Evolutionary conservation across 2,113 vertebrate genomes (phyloP).

Genomic region (Manacus vitellinus): DNA sequence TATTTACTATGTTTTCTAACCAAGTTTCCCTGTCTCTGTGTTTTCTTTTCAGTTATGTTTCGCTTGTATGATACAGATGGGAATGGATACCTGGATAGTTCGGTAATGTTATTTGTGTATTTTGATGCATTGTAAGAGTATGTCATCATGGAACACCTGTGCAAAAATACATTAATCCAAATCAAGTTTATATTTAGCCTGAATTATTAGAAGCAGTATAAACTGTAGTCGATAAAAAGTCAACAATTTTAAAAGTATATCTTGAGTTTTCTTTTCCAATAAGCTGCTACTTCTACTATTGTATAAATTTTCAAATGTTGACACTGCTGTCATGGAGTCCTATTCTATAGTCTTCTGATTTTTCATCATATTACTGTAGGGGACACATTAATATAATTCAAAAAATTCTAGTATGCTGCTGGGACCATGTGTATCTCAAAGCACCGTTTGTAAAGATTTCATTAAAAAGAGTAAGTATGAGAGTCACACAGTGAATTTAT

Average conservation of each 20-base stretch:
- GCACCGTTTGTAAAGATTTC: neutral
- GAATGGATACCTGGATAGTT: conserved; percentile 84
- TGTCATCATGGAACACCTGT: neutral
- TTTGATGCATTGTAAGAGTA: neutral
- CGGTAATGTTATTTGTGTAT: conserved; percentile 70
- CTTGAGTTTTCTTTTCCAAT: neutral
- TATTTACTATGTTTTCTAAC: neutral
- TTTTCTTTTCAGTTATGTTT: conserved; percentile 82
- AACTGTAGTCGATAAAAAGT: neutral
- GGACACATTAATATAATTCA: neutral
- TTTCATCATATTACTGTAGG: neutral
- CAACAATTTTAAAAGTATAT: neutral
- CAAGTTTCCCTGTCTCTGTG: neutral
- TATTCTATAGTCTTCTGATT: neutral
- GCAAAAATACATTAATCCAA: neutral
- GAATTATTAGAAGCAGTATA: neutral
- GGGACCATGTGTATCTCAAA: neutral
- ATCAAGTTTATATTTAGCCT: neutral
- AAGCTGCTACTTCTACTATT: neutral
- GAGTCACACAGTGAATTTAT: neutral
- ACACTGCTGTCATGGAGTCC: neutral
- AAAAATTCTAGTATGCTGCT: neutral
- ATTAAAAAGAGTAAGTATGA: neutral
- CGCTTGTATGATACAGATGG: conserved; percentile 86
- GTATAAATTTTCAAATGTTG: neutral